A percentile compares a stretch with the other conserved stretches of the same genome.
Conservation (phyloP, 2,888 invertebrate genomes). For the Lepidochitona cinerea region DNA sequence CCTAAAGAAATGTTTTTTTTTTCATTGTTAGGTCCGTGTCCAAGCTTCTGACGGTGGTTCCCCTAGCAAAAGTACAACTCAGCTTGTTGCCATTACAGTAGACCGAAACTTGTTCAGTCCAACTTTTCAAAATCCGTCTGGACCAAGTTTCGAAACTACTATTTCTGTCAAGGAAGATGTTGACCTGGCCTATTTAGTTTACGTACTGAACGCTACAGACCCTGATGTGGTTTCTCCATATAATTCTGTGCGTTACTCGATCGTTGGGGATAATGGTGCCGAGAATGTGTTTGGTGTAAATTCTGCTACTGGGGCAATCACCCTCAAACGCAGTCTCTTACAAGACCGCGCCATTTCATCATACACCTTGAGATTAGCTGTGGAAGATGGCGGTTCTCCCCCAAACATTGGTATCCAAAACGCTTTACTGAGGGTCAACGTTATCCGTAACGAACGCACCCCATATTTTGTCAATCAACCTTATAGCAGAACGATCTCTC, state of each 20-base stretch:
- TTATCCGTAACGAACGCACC: constrained; percentile 50
- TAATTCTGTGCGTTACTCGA: constrained; percentile 46
- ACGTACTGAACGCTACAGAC: constrained; percentile 46
- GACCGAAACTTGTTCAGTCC: constrained; percentile 53
- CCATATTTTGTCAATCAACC: constrained; percentile 44
- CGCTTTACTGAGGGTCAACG: constrained; percentile 50
- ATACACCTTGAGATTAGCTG: neutral
- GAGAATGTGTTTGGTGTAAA: constrained; percentile 48
- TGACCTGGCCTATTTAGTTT: constrained; percentile 44
- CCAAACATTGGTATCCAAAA: constrained; percentile 28
- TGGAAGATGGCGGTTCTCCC: constrained; percentile 45
- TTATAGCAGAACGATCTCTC: constrained; percentile 43
- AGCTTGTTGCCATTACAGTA: constrained; percentile 48
- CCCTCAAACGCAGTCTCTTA: constrained; percentile 45
- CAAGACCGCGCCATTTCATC: constrained; percentile 35
- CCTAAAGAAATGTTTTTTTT: neutral
- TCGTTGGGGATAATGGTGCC: constrained; percentile 30
- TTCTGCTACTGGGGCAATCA: constrained; percentile 44
- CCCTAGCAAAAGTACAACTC: constrained; percentile 34
- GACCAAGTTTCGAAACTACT: constrained; percentile 31
- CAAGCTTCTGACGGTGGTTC: constrained; percentile 54
- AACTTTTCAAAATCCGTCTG: constrained; percentile 37
- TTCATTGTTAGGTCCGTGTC: constrained; percentile 50
- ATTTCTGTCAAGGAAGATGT: constrained; percentile 50
- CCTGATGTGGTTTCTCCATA: constrained; percentile 48